Conservation (phyloP, 2,888 invertebrate species). For the Leucophora obtusa region DNA sequence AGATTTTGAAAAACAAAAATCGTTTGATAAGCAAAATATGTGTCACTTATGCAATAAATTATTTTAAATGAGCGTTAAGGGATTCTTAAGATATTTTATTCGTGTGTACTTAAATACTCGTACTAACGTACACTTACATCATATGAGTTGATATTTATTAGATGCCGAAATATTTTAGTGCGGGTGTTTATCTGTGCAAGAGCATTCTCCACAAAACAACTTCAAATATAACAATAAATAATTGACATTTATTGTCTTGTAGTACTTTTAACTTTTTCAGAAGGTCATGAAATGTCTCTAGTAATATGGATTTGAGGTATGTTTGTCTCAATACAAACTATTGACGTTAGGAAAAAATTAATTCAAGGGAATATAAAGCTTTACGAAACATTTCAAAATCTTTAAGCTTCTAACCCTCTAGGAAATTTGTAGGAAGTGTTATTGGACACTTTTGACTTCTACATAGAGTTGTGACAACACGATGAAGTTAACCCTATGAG, state of each 20-base stretch:
- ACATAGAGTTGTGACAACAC: too few species aligned
- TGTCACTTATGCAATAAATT: constrained; percentile 76
- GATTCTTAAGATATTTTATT: constrained; percentile 59
- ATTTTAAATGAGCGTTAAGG: constrained; percentile 77
- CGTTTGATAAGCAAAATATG: constrained; percentile 65
- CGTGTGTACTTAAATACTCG: constrained; percentile 18
- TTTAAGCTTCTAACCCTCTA: too few species aligned
- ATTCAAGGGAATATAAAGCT: neutral
- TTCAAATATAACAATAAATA: constrained; percentile 48
- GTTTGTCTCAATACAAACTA: neutral
- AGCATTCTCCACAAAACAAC: constrained; percentile 15
- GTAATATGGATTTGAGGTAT: constrained; percentile 46
- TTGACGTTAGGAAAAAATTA: neutral
- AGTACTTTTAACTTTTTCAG: constrained; percentile 45
- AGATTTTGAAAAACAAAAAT: constrained; percentile 32
- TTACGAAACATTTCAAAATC: too few species aligned
- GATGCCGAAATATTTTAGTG: constrained; percentile 24
- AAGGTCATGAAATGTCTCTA: constrained; percentile 53
- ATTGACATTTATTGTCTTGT: constrained; percentile 63
- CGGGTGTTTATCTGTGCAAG: constrained; percentile 36
- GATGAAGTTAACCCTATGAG: too few species aligned
- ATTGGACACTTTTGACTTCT: too few species aligned
- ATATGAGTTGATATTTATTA: constrained; percentile 2
- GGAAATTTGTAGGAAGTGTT: too few species aligned
- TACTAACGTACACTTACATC: neutral